phyloP scores from a whole-genome alignment of 2,888 invertebrate species.

The Sarcophaga caerulescens region DNA sequence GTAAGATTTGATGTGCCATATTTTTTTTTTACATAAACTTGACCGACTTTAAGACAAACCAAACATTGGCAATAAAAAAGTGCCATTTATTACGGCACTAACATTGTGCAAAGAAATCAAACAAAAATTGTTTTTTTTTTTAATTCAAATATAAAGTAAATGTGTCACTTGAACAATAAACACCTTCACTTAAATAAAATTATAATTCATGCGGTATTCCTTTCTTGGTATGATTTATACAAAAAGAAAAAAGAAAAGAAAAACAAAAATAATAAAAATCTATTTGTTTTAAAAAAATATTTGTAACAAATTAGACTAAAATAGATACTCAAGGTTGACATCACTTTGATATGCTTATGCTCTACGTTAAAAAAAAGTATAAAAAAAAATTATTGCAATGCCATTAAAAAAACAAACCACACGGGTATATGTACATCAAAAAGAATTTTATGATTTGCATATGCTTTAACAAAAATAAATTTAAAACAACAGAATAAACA shows the following conservation, averaged over 20 bases:
- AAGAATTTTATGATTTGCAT: not conserved
- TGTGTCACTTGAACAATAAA: not conserved
- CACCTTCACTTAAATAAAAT: not conserved
- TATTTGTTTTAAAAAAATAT: not conserved
- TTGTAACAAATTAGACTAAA: not conserved
- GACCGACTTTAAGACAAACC: constrained; percentile 18
- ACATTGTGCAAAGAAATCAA: not conserved
- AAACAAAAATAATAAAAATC: not conserved
- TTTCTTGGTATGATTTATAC: not conserved
- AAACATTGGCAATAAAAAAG: not conserved
- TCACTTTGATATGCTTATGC: constrained; percentile 17
- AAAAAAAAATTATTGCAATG: constrained; percentile 8
- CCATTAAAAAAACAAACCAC: not conserved
- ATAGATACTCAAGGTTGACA: constrained; percentile 19
- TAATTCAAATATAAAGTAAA: not conserved
- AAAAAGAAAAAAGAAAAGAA: not conserved
- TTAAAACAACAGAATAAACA: not conserved
- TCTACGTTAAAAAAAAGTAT: not conserved
- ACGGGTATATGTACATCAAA: not conserved
- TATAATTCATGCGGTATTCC: not conserved
- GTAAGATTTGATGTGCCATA: not conserved
- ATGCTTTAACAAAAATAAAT: not conserved
- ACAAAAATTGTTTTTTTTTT: not conserved
- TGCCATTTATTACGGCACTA: not conserved
- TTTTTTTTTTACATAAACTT: constrained; percentile 17